Conservation (phyloP, 1,140 invertebrate species). For the Cydia splendana region DNA sequence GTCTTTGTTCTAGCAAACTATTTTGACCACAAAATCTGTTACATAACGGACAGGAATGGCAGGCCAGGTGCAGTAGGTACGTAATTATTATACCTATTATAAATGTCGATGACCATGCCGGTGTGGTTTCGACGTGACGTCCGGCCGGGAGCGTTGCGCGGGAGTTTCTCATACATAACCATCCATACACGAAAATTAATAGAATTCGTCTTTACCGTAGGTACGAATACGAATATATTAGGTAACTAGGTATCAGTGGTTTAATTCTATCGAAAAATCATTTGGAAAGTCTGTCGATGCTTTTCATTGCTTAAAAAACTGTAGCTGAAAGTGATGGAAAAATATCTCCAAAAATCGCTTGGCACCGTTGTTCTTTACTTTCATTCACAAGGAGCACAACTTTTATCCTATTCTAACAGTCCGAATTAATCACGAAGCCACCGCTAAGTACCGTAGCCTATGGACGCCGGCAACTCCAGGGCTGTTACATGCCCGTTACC, state of each 20-base stretch:
- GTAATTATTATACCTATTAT: constrained; percentile 20
- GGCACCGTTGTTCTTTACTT: too few species aligned
- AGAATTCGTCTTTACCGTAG: background rate
- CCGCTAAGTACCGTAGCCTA: too few species aligned
- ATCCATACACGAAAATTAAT: background rate
- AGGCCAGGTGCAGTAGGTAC: background rate
- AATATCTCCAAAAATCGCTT: too few species aligned
- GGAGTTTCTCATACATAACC: background rate
- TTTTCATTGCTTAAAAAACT: too few species aligned
- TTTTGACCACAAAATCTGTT: background rate
- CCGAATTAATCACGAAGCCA: too few species aligned
- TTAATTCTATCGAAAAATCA: too few species aligned
- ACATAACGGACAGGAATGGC: background rate
- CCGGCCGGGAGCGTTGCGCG: background rate
- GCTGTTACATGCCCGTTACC: too few species aligned
- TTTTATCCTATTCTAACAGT: too few species aligned
- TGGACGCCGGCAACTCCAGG: too few species aligned
- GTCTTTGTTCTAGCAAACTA: background rate
- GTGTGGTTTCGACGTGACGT: constrained; percentile 6
- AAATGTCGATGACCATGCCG: background rate
- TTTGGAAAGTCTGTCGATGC: too few species aligned
- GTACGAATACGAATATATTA: background rate
- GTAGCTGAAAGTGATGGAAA: too few species aligned
- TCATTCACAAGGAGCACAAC: too few species aligned
- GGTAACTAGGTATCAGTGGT: background rate